Percentiles rank a stretch among this genome's conserved stretches.
Conservation (phyloP, 2,888 invertebrate genomes). For the Craniophora ligustri region DNA sequence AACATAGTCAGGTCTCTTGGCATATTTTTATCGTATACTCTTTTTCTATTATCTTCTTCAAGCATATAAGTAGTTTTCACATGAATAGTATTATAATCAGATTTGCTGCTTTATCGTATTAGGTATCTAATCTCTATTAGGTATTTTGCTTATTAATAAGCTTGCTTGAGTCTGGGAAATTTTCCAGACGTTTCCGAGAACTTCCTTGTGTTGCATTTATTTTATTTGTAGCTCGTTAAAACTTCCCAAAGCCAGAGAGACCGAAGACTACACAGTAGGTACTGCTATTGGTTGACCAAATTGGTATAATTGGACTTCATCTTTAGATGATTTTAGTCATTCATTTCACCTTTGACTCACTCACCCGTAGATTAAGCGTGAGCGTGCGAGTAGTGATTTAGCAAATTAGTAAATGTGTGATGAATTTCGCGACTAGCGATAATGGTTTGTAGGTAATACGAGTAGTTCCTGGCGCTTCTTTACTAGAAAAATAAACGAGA, state of each 20-base stretch:
- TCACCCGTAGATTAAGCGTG: slow-evolving; percentile 28
- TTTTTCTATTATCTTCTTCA: not conserved
- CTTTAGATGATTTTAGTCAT: too few relatives aligned
- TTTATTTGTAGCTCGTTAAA: not conserved
- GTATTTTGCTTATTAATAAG: not conserved
- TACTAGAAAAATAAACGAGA: too few relatives aligned
- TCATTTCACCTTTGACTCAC: too few relatives aligned
- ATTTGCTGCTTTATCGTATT: not conserved
- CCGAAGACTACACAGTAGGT: slow-evolving; percentile 23
- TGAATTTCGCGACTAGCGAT: slow-evolving; percentile 22
- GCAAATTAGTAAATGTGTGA: slow-evolving; percentile 20
- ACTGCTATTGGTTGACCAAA: slow-evolving; percentile 70
- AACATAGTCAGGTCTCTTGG: slow-evolving; percentile 39
- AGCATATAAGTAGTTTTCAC: not conserved
- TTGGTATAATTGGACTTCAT: slow-evolving; percentile 30
- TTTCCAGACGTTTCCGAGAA: too few relatives aligned
- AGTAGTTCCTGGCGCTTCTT: too few relatives aligned
- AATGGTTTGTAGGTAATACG: slow-evolving; percentile 11
- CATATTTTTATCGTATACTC: slow-evolving; percentile 1
- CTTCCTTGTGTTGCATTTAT: not conserved
- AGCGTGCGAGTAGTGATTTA: slow-evolving; percentile 31
- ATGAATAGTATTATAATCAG: not conserved
- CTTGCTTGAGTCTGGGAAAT: not conserved
- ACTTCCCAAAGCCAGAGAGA: slow-evolving; percentile 22
- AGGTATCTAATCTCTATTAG: not conserved